A percentile compares a stretch with the other conserved stretches of the same genome.
Evolutionary conservation across 2,797 vertebrate species (phyloP).

Genomic region (Petrocephalus sullivani): DNA sequence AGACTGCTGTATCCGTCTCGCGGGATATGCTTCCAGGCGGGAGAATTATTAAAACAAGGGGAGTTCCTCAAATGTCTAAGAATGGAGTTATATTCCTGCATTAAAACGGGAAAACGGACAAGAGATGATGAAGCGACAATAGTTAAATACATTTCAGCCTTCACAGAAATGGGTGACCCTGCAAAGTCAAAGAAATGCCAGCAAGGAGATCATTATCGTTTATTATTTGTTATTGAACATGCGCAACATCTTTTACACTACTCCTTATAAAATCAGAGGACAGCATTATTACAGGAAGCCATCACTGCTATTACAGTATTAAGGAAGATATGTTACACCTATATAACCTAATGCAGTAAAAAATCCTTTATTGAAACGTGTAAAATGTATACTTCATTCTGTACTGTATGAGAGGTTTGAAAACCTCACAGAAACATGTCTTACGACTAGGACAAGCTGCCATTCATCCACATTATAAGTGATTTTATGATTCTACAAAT

Average conservation of each 20-base stretch:
- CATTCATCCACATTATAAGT: conserved; percentile 5
- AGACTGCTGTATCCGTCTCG: not conserved
- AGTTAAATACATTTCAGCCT: not conserved
- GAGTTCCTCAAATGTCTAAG: not conserved
- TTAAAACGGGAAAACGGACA: not conserved
- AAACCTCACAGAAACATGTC: not conserved
- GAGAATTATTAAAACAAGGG: not conserved
- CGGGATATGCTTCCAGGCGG: not conserved
- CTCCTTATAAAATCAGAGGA: conserved; percentile 3
- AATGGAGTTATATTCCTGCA: not conserved
- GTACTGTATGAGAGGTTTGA: not conserved
- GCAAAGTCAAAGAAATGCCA: conserved; percentile 9
- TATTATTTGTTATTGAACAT: conserved; percentile 3
- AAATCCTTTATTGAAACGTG: conserved; percentile 8
- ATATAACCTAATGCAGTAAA: conserved; percentile 5
- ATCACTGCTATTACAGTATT: not conserved
- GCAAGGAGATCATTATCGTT: not conserved
- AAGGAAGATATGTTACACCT: conserved; percentile 7
- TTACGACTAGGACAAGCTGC: not conserved
- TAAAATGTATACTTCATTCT: not conserved
- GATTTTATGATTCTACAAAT: not conserved
- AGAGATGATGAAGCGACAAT: not conserved
- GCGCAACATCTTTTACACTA: not conserved
- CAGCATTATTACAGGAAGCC: not conserved
- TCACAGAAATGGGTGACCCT: not conserved